Conservation (phyloP, 2,888 invertebrate species). For the Pegoplata infirma region DNA sequence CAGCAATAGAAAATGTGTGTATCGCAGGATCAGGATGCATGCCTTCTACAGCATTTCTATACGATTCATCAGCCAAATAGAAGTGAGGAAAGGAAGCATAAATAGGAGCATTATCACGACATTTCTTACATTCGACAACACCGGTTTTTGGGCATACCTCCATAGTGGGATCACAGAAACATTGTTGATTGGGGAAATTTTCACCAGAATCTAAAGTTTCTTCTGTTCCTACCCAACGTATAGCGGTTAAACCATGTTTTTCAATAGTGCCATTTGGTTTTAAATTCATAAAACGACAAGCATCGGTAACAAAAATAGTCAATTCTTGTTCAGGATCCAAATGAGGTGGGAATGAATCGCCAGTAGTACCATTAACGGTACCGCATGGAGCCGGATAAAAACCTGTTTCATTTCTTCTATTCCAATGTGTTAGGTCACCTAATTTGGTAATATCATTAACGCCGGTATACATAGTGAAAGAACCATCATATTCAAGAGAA, state of each 20-base stretch:
- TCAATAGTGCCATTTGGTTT: constrained; percentile 67
- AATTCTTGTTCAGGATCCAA: constrained; percentile 79
- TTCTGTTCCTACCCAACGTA: constrained; percentile 80
- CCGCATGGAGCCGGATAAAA: constrained; percentile 83
- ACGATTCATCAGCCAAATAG: constrained; percentile 84
- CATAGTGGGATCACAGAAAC: constrained; percentile 82
- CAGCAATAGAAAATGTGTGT: constrained; percentile 83
- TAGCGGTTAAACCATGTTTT: constrained; percentile 70
- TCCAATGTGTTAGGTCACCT: constrained; percentile 87
- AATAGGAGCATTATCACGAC: constrained; percentile 89
- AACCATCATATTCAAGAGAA: constrained; percentile 86
- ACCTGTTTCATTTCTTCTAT: constrained; percentile 80
- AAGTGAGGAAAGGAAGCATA: constrained; percentile 91
- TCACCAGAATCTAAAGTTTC: constrained; percentile 86
- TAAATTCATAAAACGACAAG: constrained; percentile 85
- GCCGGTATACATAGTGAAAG: constrained; percentile 88
- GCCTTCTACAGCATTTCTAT: constrained; percentile 82
- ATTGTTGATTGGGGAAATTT: constrained; percentile 81
- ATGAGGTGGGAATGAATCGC: constrained; percentile 88
- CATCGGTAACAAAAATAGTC: constrained; percentile 85
- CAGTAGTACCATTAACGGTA: constrained; percentile 84
- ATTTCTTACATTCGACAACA: constrained; percentile 85
- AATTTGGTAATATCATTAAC: constrained; percentile 82
- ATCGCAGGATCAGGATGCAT: constrained; percentile 82
- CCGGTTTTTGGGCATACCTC: constrained; percentile 81